Percentiles rank a stretch among this genome's conserved stretches.
Conservation (phyloP, 1,140 invertebrate species). For the Zophobas atratus region DNA sequence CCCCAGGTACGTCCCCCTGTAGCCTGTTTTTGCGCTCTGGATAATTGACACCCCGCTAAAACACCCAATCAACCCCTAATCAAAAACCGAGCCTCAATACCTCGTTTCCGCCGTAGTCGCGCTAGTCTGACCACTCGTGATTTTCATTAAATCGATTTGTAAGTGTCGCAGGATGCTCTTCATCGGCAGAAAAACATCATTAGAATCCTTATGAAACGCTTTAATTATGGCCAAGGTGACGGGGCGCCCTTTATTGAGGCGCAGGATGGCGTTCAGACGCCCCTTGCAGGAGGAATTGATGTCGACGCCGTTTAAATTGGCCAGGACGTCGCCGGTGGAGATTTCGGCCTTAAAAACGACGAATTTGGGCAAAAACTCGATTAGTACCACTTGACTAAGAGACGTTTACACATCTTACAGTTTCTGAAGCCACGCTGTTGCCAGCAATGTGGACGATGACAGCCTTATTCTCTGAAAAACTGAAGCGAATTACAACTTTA, state of each 20-base stretch:
- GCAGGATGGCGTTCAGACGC: conserved; percentile 71
- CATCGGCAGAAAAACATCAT: conserved; percentile 67
- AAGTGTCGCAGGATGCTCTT: conserved; percentile 63
- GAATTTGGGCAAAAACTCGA: neutral
- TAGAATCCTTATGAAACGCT: conserved; percentile 67
- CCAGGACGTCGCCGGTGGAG: conserved; percentile 73
- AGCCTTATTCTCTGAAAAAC: conserved; percentile 72
- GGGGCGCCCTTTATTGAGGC: conserved; percentile 69
- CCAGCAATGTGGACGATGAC: conserved; percentile 71
- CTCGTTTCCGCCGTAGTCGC: neutral
- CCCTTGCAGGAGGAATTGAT: conserved; percentile 69
- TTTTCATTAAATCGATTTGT: conserved; percentile 58
- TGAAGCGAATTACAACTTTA: conserved; percentile 59
- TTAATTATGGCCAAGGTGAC: conserved; percentile 73
- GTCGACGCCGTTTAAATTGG: conserved; percentile 74
- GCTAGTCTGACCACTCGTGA: neutral
- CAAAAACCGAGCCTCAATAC: conserved; percentile 1
- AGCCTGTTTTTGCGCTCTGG: conserved; percentile 63
- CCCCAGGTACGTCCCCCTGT: conserved; percentile 69
- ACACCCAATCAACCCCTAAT: conserved; percentile 36
- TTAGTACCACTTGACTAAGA: neutral
- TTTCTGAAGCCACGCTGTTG: conserved; percentile 73
- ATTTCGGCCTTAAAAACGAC: conserved; percentile 16
- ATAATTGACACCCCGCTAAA: conserved; percentile 55
- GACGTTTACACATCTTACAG: conserved; percentile 67